Conservation (phyloP, 2,113 vertebrate species). For the Chlorocebus sabaeus region DNA sequence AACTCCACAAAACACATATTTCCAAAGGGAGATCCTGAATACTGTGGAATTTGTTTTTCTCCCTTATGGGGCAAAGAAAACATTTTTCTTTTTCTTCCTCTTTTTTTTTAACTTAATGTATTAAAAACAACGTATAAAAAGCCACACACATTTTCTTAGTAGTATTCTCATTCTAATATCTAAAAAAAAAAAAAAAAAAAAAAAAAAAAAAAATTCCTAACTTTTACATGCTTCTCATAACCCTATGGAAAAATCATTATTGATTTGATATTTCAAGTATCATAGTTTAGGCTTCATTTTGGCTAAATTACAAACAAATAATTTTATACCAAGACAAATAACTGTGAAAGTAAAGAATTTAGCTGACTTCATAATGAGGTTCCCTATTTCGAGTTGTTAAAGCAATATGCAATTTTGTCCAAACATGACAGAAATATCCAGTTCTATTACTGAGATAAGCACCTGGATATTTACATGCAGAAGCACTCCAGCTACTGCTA, state of each 20-base stretch:
- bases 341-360: not conserved
- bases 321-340: not conserved
- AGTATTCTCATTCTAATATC: not conserved
- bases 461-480: not conserved
- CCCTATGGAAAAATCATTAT: not conserved
- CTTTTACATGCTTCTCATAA: not conserved
- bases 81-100: not conserved
- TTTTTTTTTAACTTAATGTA: not conserved
- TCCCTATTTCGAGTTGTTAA: not conserved
- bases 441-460: not conserved
- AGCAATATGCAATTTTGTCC: not conserved
- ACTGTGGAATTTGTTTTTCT: not conserved
- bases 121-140: not conserved
- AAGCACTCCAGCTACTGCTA: not conserved
- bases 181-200: not conserved
- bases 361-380: not conserved
- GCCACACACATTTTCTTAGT: not conserved
- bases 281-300: not conserved
- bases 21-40: constrained; percentile 24
- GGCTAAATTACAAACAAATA: not conserved
- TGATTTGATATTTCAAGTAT: not conserved
- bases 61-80: constrained; percentile 1
- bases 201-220: not conserved
- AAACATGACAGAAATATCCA: not conserved
- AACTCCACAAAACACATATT: constrained; percentile 1